A percentile compares a stretch with the other conserved stretches of the same genome.
phyloP scores from a whole-genome alignment of 2,797 vertebrate genomes.

The Austrolebias charrua region DNA sequence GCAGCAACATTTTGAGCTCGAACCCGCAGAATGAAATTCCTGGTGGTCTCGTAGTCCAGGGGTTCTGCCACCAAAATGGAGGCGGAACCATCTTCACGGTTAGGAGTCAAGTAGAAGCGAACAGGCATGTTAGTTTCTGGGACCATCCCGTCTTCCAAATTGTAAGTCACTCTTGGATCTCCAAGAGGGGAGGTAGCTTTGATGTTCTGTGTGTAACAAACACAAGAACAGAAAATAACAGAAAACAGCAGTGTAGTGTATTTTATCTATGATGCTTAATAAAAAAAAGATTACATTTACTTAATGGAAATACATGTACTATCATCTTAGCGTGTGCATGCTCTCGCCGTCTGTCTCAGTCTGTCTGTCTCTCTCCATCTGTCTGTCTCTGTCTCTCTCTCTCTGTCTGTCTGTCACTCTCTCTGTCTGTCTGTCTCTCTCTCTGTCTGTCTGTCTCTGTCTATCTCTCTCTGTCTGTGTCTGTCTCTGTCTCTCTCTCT shows the following conservation, averaged over 20 bases:
- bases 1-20: conserved; percentile 88
- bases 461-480: no score
- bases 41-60: conserved; percentile 87
- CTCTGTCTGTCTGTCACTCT: no score
- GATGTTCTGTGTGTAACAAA: conserved; percentile 77
- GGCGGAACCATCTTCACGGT: conserved; percentile 86
- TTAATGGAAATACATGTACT: neutral
- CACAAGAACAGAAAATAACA: neutral
- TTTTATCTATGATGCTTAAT: neutral
- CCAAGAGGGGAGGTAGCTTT: conserved; percentile 85
- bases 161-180: conserved; percentile 88
- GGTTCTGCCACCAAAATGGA: conserved; percentile 88
- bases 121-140: conserved; percentile 90
- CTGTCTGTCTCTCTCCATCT: no score
- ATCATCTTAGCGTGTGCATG: no score
- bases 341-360: no score
- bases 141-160: conserved; percentile 87
- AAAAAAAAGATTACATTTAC: neutral
- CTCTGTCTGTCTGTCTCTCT: no score
- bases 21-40: conserved; percentile 84
- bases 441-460: no score
- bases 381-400: no score
- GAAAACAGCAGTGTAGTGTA: neutral
- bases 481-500: no score
- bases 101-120: conserved; percentile 89